Conservation (phyloP, 2,113 vertebrate genomes). For the Oenanthe oenanthe region DNA sequence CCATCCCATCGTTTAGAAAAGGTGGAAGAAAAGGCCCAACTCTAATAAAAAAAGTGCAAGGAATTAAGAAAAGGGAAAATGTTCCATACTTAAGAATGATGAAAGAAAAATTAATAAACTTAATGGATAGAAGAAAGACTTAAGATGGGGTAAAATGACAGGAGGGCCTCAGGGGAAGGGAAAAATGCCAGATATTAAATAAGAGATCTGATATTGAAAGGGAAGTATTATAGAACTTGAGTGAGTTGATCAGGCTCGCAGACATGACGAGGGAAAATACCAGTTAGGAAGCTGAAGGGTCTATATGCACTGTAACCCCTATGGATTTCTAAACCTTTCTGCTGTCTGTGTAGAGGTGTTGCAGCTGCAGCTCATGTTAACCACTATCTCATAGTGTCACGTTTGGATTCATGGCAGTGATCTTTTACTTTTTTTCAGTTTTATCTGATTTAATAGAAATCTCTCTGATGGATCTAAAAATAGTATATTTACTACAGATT, state of each 20-base stretch:
- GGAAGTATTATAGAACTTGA: background rate
- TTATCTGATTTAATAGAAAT: background rate
- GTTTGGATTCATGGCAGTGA: background rate
- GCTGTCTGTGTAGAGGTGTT: background rate
- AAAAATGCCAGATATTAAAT: background rate
- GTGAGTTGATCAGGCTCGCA: background rate
- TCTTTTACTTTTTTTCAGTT: background rate
- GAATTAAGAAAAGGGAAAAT: background rate
- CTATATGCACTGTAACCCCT: background rate
- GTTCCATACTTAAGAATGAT: background rate
- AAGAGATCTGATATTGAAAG: background rate
- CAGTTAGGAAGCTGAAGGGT: background rate
- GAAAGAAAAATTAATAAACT: background rate
- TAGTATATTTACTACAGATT: background rate
- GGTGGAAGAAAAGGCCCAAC: background rate
- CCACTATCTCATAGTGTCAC: background rate
- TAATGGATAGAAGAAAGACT: background rate
- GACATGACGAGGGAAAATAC: fast-evolving
- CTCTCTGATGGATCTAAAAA: background rate
- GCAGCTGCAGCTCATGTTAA: background rate
- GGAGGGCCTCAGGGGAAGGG: background rate
- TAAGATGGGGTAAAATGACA: background rate
- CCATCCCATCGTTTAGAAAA: background rate
- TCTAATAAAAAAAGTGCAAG: background rate
- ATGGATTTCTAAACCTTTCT: background rate